Evolutionary conservation across 2,888 invertebrate genomes (phyloP), one percentile per base, ranked within the genome.

Genomic region (Cerceris ruficornis): DNA sequence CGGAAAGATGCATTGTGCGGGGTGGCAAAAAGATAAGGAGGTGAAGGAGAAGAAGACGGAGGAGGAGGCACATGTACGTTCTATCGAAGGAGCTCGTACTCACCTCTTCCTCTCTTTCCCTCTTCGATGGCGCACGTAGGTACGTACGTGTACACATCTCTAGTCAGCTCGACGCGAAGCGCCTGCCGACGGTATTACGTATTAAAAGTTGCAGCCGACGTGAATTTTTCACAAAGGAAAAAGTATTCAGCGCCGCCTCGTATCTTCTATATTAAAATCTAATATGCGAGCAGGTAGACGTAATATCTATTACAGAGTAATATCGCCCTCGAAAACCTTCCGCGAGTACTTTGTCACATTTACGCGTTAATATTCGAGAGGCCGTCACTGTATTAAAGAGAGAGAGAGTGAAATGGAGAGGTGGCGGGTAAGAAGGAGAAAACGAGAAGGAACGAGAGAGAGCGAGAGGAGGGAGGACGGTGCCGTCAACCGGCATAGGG

Each of bases 281-380:
- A 85, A 88, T 89, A 86, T 87, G 82, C 83, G 81, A 82, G 78
- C 76, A 77, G 84, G 84, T 83, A 83, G 83, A 87, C 82, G 88
- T 89, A 89, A 89, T 88, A 88, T 89, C 86, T 88, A 89, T 89
- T 88, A 89, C 83, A 83, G 86, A 82, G 88, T 89, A 89, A 88
- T 89, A 88, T 89, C 83, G 84, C 81, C 82, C 83, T 87, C 77
- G 83, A 87, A 88, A 89, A 87, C 85, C 85, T 87, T 86, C 76
- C 82, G 78, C 75, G 82, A 87, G 75, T 82, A 85, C 87, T 89
- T 88, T 83, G 86, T 88, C 83, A 86, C 83, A 85, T 89, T 88
- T 82, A 84, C 79, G 28, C 84, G 83, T 83, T 87, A 83, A 87
- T 86, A 87, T 86, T 80, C 80, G 74, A 68, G 69, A 68, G 73